Base-by-base conservation (phyloP, 2,888 invertebrate genomes). In the Lapara coniferarum region DNA sequence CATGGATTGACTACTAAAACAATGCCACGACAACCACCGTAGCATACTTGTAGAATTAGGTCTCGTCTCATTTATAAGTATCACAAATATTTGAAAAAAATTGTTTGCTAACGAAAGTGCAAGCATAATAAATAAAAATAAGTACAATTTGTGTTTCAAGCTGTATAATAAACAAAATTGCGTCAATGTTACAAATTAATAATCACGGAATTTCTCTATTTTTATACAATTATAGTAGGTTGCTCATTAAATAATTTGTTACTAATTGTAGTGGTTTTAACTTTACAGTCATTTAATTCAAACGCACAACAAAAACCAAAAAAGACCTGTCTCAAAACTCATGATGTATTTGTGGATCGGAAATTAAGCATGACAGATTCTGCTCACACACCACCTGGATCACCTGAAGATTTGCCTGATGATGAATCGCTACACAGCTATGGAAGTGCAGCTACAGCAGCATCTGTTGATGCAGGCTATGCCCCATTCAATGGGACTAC, bases 371-470 rank as follows among this genome's bases (percentile, higher is more conserved):
- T 90, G 88, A 91, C 90, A 69, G 91, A 91, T 75, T 89, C 90
- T 67, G 95, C 95, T 58, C 94, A 94, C 79, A 95, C 95, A 74
- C 95, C 95, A 74, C 95, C 95, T 75, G 95, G 94, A 73, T 95
- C 95, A 71, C 96, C 95, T 19, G 95, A 95, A 81, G 94, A 95
- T 69, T 83, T 95, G 78, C 95, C 95, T 77, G 96, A 96, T 90
- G 97, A 97, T 94, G 97, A 97, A 79, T 97, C 97, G 72, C 90
- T 97, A 72, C 96, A 96, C 82, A 97, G 97, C 85, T 96, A 96
- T 84, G 96, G 96, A 72, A 97, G 97, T 87, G 95, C 95, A 74
- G 97, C 97, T 78, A 97, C 97, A 71, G 96, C 96, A 73, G 96
- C 96, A 67, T 96, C 97, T 16, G 96, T 97, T 81, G 97, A 97